Base-by-base conservation (phyloP, 2,113 vertebrate species). In the Talpa occidentalis region DNA sequence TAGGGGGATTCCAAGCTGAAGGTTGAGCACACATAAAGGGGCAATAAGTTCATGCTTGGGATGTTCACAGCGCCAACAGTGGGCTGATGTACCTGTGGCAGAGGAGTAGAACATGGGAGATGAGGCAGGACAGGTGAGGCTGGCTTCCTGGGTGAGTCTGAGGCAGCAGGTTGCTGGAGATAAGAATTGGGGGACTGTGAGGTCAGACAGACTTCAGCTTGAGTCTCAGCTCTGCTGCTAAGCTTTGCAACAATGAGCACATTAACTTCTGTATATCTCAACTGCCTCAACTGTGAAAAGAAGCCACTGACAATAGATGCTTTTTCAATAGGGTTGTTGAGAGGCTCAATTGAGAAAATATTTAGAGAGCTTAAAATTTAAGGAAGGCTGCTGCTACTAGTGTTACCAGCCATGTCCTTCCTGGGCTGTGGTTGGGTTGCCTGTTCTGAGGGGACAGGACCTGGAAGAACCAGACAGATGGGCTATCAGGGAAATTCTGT, bases 41-140 rank as follows among this genome's bases (percentile, higher is more conserved):
- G 85, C 5, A 49, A 16, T 19, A 35, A 28, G 30, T 49, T 22
- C n/a, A n/a, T 10, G 17, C 47, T 60, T 49, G 6, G 28, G 19
- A 16, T 44, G 24, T 32, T 73, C 35, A 37, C 0, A 9, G 30
- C 22, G 17, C 44, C 3, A 10, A 44, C 35, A 70, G 35, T 35
- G 3, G 17, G 28, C 69, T 35, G n/a, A 17, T 14, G 21, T 4
- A 1, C 47, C 77, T 64, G 30, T 5, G 0, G 21, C 1, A 1
- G 6, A 8, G 12, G 10, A 40, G 14, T 15, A 21, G 40, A 1
- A 30, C 30, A 0, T 11, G 16, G 26, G 79, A 59, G 14, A 4
- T 11, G 37, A 47, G 14, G 54, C 28, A 72, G n/a, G 42, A 74
- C 6, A 26, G 54, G 7, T 44, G 59, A 70, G 30, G 22, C 0